Evolutionary conservation across 1,140 invertebrate genomes (phyloP).

Genomic region (Oedothorax gibbosus): DNA sequence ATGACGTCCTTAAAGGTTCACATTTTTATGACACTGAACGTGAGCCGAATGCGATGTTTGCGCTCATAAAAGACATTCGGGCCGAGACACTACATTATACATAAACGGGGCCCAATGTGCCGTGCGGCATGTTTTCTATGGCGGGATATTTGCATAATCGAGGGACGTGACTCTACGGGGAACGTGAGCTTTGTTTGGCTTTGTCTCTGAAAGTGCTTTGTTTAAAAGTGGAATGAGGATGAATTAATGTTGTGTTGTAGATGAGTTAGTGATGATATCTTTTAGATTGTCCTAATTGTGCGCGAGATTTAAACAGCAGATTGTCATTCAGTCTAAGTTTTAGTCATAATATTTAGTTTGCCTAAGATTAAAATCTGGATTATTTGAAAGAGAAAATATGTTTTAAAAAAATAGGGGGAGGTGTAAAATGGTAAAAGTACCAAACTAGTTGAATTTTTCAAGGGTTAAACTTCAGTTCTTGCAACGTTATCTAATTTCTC

Average conservation of each 20-base stretch:
- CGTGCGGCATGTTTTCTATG: constrained; percentile 17
- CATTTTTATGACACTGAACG: constrained; percentile 32
- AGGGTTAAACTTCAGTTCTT: no score
- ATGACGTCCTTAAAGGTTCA: not conserved
- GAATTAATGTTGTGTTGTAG: not conserved
- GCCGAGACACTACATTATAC: constrained; percentile 37
- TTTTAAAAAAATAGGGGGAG: no score
- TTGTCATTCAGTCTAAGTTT: no score
- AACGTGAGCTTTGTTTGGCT: constrained; percentile 1
- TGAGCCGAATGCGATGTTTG: constrained; percentile 28
- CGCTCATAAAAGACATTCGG: constrained; percentile 16
- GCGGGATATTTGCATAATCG: constrained; percentile 26
- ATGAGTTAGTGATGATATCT: not conserved
- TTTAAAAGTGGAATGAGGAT: constrained; percentile 1
- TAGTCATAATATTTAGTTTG: no score
- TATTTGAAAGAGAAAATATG: no score
- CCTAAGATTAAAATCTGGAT: no score
- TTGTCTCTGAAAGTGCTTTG: not conserved
- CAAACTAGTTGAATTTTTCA: no score
- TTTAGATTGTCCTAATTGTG: no score
- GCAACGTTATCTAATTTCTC: no score
- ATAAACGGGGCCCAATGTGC: constrained; percentile 30
- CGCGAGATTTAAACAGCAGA: no score
- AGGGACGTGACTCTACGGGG: not conserved
- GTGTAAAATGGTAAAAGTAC: no score